Base-by-base conservation (phyloP, 2,797 vertebrate species). In the Neopelma chrysocephalum region DNA sequence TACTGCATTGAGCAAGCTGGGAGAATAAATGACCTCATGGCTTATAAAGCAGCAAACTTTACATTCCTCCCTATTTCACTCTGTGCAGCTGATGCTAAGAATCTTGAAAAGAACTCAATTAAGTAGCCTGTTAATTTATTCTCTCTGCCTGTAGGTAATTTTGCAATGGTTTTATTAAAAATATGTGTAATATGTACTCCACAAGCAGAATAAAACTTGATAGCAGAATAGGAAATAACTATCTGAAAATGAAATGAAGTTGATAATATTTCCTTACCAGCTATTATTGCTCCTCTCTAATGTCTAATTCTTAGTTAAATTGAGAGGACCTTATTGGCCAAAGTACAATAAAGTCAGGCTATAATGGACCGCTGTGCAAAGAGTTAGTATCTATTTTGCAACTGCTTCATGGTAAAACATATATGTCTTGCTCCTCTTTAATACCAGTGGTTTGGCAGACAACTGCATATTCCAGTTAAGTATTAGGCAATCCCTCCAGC, bases 71-170 rank as follows among this genome's bases (percentile, higher is more conserved):
- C 78, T 78, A 83, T 89, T 93, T 92, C 43, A 62, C 72, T 95
- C n/a, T 25, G 56, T 89, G 50, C 43, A 86, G 70, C 3, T 58
- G 66, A 94, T 84, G 75, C 61, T 85, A 54, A 82, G 76, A 83
- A 66, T 78, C 79, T 90, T 94, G 90, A 79, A 81, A 96, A 87
- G 27, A 91, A 45, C 75, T 71, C 76, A 73, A 20, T 93, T 95
- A 93, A 92, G 66, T 86, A 92, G 77, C 25, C 76, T 91, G 60
- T 92, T 93, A 91, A 93, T 93, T 93, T 93, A 88, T 89, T 40
- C 57, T 94, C 50, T 82, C 60, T 11, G 34, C 73, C 79, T 91
- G 23, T 87, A 70, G 76, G 76, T 75, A 93, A 80, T 93, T 96
- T 88, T 92, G 71, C 54, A 72, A 69, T 69, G 43, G 70, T 71